phyloP scores from a whole-genome alignment of 30 jellyfish, hydroid and myxozoan species.

The Nemopilema nomurai region DNA sequence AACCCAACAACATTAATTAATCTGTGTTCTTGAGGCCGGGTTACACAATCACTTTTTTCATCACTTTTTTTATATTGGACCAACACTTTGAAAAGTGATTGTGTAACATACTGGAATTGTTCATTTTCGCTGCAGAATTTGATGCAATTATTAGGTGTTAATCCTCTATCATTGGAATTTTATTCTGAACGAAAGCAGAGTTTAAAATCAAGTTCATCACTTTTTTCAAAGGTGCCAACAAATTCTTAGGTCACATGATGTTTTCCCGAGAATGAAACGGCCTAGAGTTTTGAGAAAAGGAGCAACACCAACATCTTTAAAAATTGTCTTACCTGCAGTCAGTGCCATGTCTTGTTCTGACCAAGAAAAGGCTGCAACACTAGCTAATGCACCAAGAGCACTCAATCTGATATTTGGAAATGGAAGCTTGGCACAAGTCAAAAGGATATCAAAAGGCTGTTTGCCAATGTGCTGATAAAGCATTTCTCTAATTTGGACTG shows the following conservation, averaged over 20 bases:
- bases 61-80: no score
- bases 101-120: no score
- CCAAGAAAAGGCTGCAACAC: conserved; percentile 70
- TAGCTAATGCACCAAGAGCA: conserved; percentile 35
- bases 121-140: no score
- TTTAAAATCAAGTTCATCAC: no score
- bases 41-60: no score
- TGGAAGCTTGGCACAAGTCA: conserved; percentile 70
- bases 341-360: conserved; percentile 78
- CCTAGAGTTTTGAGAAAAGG: not conserved
- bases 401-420: conserved; percentile 54
- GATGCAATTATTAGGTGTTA: no score
- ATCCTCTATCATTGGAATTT: no score
- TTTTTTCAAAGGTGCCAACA: no score
- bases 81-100: no score
- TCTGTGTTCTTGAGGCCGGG: no score
- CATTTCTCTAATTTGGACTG: conserved; percentile 35
- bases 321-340: conserved; percentile 68
- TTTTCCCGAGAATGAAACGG: not conserved
- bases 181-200: no score
- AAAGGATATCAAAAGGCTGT: conserved; percentile 40
- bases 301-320: not conserved
- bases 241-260: no score
- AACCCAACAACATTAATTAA: not conserved
- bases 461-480: conserved; percentile 47